phyloP scores from a whole-genome alignment of 2,113 vertebrate species.

The Candoia aspera region DNA sequence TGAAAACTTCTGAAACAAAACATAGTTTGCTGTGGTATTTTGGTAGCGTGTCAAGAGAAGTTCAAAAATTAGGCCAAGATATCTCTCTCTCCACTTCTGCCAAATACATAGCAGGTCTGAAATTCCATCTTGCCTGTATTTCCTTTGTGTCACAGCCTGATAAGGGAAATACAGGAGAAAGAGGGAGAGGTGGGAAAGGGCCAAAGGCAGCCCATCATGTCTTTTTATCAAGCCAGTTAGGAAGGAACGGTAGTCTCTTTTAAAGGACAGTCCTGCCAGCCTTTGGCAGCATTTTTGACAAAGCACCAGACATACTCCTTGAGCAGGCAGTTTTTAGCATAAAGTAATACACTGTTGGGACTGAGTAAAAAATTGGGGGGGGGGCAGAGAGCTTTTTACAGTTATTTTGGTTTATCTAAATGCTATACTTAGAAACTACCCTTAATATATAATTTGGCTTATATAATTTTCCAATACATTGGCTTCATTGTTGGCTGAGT shows the following conservation, averaged over 20 bases:
- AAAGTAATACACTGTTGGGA: not conserved
- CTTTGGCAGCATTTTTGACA: not conserved
- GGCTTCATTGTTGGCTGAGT: not conserved
- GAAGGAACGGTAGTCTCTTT: not conserved
- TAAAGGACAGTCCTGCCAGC: not conserved
- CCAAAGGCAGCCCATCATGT: not conserved
- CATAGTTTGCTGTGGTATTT: not conserved
- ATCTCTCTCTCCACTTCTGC: not conserved
- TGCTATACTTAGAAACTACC: not conserved
- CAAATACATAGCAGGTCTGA: not conserved
- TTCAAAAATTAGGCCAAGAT: not conserved
- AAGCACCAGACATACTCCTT: not conserved
- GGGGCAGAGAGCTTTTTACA: not conserved
- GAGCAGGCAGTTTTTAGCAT: not conserved
- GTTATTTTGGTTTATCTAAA: not conserved
- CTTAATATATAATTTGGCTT: constrained; percentile 4
- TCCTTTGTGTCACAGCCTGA: not conserved
- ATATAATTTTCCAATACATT: not conserved
- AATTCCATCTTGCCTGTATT: not conserved
- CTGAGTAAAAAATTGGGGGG: not conserved
- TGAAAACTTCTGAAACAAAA: not conserved
- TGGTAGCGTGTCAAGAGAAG: not conserved
- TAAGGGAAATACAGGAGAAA: not conserved
- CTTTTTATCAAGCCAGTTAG: not conserved
- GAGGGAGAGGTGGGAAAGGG: not conserved